Evolutionary conservation across 2,797 vertebrate genomes (phyloP), one percentile per base, ranked within the genome.

Genomic region (Lateolabrax maculatus): DNA sequence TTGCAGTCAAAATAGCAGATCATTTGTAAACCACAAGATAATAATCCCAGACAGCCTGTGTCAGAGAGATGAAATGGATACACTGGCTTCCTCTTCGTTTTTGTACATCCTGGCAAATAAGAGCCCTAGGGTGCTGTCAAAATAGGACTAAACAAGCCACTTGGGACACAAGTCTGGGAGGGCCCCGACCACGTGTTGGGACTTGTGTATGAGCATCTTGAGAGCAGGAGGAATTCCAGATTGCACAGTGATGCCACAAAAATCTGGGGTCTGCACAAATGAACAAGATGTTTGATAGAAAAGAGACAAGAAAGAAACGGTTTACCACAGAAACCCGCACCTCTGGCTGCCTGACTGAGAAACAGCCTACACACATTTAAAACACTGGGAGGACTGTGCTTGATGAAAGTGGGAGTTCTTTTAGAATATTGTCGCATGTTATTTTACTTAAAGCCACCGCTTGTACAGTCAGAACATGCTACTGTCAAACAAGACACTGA

Each of bases 71-170:
- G 69, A 90, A 91, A 86, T 75, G 46, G 79, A 92, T 87, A 90
- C 39, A 23, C 29, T 56, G 12, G 43, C 60, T 89, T 93, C 87
- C 90, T 91, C 80, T 83, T 63, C 2, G 48, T 69, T 62, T 75
- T 67, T 10, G 39, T 84, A 83, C 77, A 88, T 81, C 83, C 83
- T 82, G 84, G 83, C 80, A 86, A 89, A 87, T 84, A 78, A 81
- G 75, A 81, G 85, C 89, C 86, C 78, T 41, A 15, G 74, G 90
- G 84, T 77, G 81, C 78, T 85, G 83, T 89, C 87, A 93, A 87
- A 92, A 81, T 80, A 75, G 55, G 71, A 87, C 85, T 84, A 77
- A 90, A 94, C 84, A 84, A 89, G 86, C 76, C 86, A 85, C 88
- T 87, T 80, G 87, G 87, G 87, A 88, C 65, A 66, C 18, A 69